Evolutionary conservation across 2,888 invertebrate species (phyloP), one percentile per base, ranked within the genome.

Genomic region (Eupelmus urozonus): DNA sequence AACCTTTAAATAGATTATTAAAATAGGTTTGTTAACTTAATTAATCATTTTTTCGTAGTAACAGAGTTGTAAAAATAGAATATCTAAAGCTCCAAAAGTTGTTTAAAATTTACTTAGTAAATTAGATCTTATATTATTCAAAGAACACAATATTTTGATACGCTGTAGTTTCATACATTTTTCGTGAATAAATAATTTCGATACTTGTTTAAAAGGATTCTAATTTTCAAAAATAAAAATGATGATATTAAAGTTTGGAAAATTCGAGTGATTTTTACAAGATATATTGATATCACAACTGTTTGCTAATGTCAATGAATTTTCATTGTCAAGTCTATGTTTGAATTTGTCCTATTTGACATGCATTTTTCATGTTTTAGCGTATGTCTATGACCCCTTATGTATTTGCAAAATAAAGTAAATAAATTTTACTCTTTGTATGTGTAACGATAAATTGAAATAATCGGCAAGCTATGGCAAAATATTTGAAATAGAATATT

Each of bases 1-100:
- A 78, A 13, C 49, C 71, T 80, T 34, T 77, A 80, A 73, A 72
- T 1, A 71, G 74, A 75, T 78, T 72, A 75, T 78, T 80, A 57
- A 66, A 59, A 49, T n/a, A 69, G 23, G 49, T n/a, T n/a, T n/a
- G n/a, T n/a, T n/a, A n/a, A n/a, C 34, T 34, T 34, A 34, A 34
- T 34, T 34, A 5, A 34, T 5, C 34, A 34, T 34, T 34, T 34
- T 34, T 34, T 34, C 34, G 34, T 34, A 34, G 34, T 34, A 34
- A 34, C 3, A 3, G 9, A 34, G 9, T 34, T 34, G 3, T 34
- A 5, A 34, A 5, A 9, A 34, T 34, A n/a, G n/a, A n/a, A n/a
- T n/a, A n/a, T 23, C 42, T 40, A 63, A 3, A 3, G 34, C 34
- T 9, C 34, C 9, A 9, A 34, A 34, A 5, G 9, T 34, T 34